Conservation (phyloP, 2,888 invertebrate species). For the Ormyrus pomaceus region DNA sequence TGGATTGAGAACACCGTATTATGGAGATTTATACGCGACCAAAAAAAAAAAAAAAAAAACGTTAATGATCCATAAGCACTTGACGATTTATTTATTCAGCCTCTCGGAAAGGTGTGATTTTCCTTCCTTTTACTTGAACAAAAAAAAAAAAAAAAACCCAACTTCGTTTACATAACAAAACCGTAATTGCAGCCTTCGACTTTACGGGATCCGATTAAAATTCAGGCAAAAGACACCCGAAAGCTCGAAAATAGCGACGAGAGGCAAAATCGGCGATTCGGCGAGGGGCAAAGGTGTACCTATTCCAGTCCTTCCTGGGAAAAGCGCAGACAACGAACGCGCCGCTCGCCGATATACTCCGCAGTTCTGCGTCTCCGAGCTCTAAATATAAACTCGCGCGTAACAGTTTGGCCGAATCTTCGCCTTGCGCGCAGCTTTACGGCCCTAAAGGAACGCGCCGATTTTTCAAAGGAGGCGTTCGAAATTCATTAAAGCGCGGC, state of each 20-base stretch:
- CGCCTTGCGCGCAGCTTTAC: not conserved
- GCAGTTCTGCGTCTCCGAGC: not conserved
- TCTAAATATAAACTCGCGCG: conserved; percentile 43
- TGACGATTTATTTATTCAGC: too few relatives aligned
- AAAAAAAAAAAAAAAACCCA: too few relatives aligned
- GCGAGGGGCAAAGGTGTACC: conserved; percentile 41
- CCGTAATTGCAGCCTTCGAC: too few relatives aligned
- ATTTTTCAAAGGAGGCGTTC: conserved; percentile 21
- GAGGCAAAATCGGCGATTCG: conserved; percentile 5
- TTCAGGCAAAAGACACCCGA: not conserved
- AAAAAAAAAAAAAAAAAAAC: too few relatives aligned
- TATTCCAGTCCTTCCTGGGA: conserved; percentile 53
- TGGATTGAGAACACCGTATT: too few relatives aligned
- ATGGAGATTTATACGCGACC: too few relatives aligned
- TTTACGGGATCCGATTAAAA: not conserved
- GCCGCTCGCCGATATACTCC: not conserved
- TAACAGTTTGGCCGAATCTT: conserved; percentile 10
- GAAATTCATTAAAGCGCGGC: conserved; percentile 17
- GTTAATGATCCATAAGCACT: too few relatives aligned
- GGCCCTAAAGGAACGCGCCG: not conserved
- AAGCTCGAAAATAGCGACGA: not conserved
- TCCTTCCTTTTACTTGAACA: too few relatives aligned
- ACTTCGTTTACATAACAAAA: too few relatives aligned
- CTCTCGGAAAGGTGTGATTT: too few relatives aligned
- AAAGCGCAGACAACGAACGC: conserved; percentile 5